phyloP scores from a whole-genome alignment of 2,113 vertebrate genomes.

The Vombatus ursinus region DNA sequence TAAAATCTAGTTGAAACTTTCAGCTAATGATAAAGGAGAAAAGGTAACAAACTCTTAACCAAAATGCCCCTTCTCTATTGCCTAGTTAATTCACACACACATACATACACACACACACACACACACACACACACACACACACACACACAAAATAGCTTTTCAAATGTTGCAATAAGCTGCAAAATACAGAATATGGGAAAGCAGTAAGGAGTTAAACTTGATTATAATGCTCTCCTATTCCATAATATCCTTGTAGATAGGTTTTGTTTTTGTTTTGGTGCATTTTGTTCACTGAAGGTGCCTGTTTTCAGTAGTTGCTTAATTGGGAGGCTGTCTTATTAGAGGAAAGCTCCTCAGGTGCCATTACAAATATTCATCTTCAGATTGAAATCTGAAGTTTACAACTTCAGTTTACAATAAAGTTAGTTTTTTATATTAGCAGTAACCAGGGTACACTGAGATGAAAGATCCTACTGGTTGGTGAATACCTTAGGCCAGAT shows the following conservation, averaged over 20 bases:
- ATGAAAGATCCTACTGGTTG: background rate
- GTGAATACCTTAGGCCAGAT: background rate
- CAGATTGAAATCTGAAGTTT: too few species aligned
- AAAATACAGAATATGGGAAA: constrained; percentile 69
- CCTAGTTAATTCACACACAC: constrained; percentile 80
- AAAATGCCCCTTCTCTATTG: constrained; percentile 67
- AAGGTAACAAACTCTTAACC: constrained; percentile 78
- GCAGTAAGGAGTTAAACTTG: constrained; percentile 38
- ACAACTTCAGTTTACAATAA: background rate
- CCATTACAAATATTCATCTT: constrained; percentile 5
- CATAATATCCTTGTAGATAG: background rate
- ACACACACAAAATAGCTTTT: constrained; percentile 80
- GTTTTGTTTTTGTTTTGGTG: background rate
- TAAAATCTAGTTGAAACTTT: constrained; percentile 58
- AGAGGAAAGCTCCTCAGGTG: background rate
- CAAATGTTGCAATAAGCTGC: constrained; percentile 83
- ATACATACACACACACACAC: constrained; percentile 79
- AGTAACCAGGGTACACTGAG: constrained; percentile 5
- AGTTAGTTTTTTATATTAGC: background rate
- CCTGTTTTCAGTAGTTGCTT: background rate
- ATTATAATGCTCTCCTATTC: background rate
- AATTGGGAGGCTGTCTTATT: constrained; percentile 8
- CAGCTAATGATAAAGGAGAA: constrained; percentile 63
- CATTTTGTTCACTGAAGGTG: background rate
- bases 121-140: constrained; percentile 79